Evolutionary conservation across 2,113 vertebrate species (phyloP).

Genomic region (Lepus timidus): DNA sequence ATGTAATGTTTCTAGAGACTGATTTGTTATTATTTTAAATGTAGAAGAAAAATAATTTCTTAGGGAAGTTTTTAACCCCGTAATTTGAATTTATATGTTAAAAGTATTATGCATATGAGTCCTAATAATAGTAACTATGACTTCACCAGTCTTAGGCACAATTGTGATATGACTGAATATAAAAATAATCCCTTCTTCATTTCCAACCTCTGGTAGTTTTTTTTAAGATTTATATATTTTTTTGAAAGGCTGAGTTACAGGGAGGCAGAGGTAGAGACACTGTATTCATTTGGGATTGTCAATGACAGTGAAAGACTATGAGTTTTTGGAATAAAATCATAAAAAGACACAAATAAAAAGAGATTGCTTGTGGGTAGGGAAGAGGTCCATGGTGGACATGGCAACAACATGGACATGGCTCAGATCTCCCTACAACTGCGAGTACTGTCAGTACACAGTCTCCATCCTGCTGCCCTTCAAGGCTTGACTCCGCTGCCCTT

Average conservation of each 20-base stretch:
- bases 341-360: not conserved
- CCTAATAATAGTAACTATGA: not conserved
- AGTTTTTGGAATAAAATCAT: not conserved
- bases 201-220: not conserved
- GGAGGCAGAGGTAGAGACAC: not conserved
- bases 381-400: not conserved
- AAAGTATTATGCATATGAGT: not conserved
- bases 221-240: too few species aligned
- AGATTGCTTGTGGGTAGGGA: not conserved
- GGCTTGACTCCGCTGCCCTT: not conserved
- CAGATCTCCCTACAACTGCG: not conserved
- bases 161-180: not conserved
- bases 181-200: not conserved
- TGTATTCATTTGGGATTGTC: not conserved
- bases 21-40: not conserved
- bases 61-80: not conserved
- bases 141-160: not conserved
- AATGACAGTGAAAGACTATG: not conserved
- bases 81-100: not conserved
- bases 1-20: not conserved
- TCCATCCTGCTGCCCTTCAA: not conserved
- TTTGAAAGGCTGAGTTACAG: too few species aligned
- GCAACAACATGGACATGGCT: not conserved
- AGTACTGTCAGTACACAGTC: not conserved
- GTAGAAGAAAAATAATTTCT: not conserved